Conservation (phyloP, 2,888 invertebrate species). For the Nudaria mundana region DNA sequence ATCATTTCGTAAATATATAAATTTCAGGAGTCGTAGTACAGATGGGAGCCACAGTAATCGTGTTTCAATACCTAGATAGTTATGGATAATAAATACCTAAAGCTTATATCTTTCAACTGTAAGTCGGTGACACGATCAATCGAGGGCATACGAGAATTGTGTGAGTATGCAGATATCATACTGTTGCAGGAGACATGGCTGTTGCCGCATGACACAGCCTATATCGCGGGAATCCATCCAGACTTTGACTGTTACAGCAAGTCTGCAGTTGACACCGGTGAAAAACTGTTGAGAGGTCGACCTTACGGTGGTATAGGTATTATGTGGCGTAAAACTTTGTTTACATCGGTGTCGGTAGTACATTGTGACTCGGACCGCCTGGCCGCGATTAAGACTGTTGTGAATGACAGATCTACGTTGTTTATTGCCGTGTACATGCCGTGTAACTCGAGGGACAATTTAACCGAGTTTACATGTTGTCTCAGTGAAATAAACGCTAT, state of each 20-base stretch:
- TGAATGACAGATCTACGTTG: not conserved
- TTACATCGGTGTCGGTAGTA: not conserved
- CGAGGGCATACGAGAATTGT: no score
- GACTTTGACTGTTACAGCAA: not conserved
- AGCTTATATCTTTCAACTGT: no score
- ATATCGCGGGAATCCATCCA: not conserved
- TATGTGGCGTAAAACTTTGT: no score
- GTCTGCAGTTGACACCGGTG: not conserved
- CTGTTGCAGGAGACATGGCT: slow-evolving; percentile 7
- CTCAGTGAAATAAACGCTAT: slow-evolving; percentile 5
- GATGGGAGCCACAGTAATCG: no score
- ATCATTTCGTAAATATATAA: no score
- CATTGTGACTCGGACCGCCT: slow-evolving; percentile 1
- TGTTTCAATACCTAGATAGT: no score
- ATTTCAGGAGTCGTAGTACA: no score
- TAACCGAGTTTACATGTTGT: slow-evolving; percentile 6
- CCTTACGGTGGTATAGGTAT: no score
- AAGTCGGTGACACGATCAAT: not conserved
- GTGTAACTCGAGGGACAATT: slow-evolving; percentile 2
- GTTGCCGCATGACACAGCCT: not conserved
- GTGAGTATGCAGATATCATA: no score
- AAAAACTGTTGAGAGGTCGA: not conserved
- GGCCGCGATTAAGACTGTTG: slow-evolving; percentile 1
- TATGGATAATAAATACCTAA: no score
- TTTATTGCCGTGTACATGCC: slow-evolving; percentile 9